Conservation (phyloP, 2,113 vertebrate species). For the Patagioenas fasciata region DNA sequence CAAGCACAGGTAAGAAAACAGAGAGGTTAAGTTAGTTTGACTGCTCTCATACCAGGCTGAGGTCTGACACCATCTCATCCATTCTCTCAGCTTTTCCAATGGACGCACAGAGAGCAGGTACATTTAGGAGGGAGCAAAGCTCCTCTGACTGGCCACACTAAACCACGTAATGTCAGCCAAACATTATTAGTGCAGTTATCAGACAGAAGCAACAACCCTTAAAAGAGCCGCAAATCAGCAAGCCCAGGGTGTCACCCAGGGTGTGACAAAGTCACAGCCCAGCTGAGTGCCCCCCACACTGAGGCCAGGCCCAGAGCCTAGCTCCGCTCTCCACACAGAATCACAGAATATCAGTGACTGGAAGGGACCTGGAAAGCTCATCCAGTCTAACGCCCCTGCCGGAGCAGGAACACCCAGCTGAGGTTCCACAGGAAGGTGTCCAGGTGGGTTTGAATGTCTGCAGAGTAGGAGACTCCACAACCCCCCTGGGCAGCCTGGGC, state of each 20-base stretch:
- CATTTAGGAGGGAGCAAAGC: background rate
- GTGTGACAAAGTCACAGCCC: background rate
- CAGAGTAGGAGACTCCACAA: no score
- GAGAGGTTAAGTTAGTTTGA: background rate
- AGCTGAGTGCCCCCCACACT: background rate
- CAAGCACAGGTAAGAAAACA: background rate
- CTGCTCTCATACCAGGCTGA: background rate
- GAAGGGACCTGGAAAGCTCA: no score
- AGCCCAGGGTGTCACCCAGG: background rate
- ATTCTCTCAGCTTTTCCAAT: background rate
- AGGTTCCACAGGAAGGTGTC: no score
- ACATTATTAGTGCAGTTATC: rapidly evolving
- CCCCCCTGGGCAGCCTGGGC: no score
- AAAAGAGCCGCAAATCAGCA: no score
- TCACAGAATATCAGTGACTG: no score
- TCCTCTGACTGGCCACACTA: background rate
- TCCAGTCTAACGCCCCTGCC: no score
- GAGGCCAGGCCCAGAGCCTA: background rate
- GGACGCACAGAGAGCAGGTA: rapidly evolving
- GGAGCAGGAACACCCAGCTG: no score
- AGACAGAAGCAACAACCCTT: no score
- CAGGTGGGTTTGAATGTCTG: no score
- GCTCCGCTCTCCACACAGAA: background rate
- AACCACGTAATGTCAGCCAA: rapidly evolving
- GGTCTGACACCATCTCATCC: background rate